phyloP scores from a whole-genome alignment of 1,140 invertebrate species.

The Lordiphosa stackelbergi region DNA sequence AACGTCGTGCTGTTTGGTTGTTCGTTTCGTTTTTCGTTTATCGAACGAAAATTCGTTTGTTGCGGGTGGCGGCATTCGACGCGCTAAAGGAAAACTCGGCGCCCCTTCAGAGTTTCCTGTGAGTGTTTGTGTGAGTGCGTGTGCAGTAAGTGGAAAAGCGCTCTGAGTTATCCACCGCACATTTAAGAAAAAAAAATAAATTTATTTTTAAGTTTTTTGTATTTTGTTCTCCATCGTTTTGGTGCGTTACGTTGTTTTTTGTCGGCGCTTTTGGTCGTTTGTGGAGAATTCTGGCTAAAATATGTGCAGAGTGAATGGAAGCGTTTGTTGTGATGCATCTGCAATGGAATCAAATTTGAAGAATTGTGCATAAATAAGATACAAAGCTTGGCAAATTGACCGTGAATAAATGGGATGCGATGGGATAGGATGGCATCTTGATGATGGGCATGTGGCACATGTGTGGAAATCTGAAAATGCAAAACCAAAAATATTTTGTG shows the following conservation, averaged over 20 bases:
- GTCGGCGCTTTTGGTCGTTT: conserved; percentile 53
- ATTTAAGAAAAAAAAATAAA: conserved; percentile 41
- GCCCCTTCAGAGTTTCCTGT: conserved; percentile 50
- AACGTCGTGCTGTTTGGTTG: conserved; percentile 62
- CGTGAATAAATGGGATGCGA: conserved; percentile 34
- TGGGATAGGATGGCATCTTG: too few relatives aligned
- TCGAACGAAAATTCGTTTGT: conserved; percentile 44
- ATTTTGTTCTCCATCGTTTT: conserved; percentile 18
- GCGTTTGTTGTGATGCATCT: conserved; percentile 49
- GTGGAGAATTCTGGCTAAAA: conserved; percentile 62
- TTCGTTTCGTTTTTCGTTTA: conserved; percentile 36
- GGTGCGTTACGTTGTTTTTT: conserved; percentile 11
- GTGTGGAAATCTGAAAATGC: conserved; percentile 24
- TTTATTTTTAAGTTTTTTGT: conserved; percentile 71
- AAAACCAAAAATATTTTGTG: conserved; percentile 2
- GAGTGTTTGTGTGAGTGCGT: conserved; percentile 5
- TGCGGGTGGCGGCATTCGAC: conserved; percentile 46
- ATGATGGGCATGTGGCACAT: conserved; percentile 11
- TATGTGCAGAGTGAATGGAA: conserved; percentile 37
- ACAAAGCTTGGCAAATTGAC: conserved; percentile 55
- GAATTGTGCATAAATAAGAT: conserved; percentile 33
- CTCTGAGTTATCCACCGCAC: conserved; percentile 30
- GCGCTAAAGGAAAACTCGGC: conserved; percentile 33
- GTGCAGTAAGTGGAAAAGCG: conserved; percentile 53
- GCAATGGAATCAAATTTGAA: conserved; percentile 16